Evolutionary conservation across 2,888 invertebrate genomes (phyloP), one percentile per base, ranked within the genome.

Genomic region (Callosobruchus maculatus): DNA sequence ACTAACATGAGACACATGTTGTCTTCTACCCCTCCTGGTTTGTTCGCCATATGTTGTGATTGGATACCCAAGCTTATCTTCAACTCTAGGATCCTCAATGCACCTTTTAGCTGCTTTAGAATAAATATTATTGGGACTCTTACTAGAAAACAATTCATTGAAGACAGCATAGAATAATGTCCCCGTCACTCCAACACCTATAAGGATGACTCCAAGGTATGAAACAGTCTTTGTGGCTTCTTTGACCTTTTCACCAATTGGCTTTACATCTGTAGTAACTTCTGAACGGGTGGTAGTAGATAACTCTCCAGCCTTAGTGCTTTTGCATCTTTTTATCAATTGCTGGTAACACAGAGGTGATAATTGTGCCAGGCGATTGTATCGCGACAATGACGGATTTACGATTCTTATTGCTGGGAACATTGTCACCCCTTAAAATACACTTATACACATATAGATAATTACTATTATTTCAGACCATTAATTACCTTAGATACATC

Each of bases 11-110:
- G 94, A 94, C 68, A 96, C 94, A 88, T 96, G 96, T 78, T 94
- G 92, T 67, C 81, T 78, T 70, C 82, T 77, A 22, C 97, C 93
- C 79, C 97, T 89, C 21, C 94, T 89, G 0, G 93, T 94, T 85
- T 95, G 95, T 86, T 97, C 97, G 0, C 97, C 97, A 86, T 91
- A 95, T 0, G 95, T 95, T 86, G 94, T 96, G 49, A 98, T 94
- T 5, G 97, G 97, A 76, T 92, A 89, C n/a, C 98, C 98, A 73
- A 97, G 88, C n/a, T 93, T 90, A 87, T 96, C 95, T 82, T 92
- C 90, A 0, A 97, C 90, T 83, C 93, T 89, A 4, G 92, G 88
- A 87, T 97, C 93, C 81, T 92, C 90, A 79, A 92, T 91, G 82
- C 96, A 95, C 80, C 91, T 89, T 75, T 94, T 92, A 21, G 95